Base-by-base conservation (phyloP, 1,140 invertebrate species). In the Papilio xuthus region DNA sequence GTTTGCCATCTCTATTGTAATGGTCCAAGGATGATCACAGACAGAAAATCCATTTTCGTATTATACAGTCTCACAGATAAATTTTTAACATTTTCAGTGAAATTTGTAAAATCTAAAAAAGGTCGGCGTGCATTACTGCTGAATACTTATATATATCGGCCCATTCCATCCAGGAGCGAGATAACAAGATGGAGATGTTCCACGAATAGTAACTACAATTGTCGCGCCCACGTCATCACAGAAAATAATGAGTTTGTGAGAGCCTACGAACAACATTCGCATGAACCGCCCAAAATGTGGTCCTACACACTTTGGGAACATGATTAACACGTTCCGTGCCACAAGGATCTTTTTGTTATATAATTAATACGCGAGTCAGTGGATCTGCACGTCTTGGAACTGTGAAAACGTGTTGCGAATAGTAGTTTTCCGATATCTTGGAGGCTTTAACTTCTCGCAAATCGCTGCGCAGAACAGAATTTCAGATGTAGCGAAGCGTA, bases 141-240 rank as follows among this genome's bases (percentile, higher is more conserved):
- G 20, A 56, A 73, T 15, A 80, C 81, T 6, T 83, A 80, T 32
- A 84, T 77, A 4, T 86, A 84, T 70, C 78, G 77, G 13, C 56
- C 63, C 9, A 78, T 63, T 0, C 78, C 78, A 2, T 76, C 76
- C 9, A 72, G 44, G 18, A 60, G 67, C 23, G 28, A 56, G 0
- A 71, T 82, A 72, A 80, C 73, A 4, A 78, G 84, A 63, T 86
- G 84, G 84, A 77, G 79, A 6, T 85, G 81, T 44, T 75, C 78
- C 32, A 80, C 78, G 10, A 77, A 82, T 42, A 74, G 72, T n/a
- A 53, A 69, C 44, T 63, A 63, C 56, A 79, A 81, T 1, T 85
- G 84, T 47, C 78, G 67, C 18, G 84, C 78, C 9, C 70, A 42
- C 18, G 67, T 82, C 9, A 74, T 79, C 47, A 85, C 84, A 9